A percentile compares a stretch with the other conserved stretches of the same genome.
These are phyloP conservation scores for Plodia interpunctella DNA, from an alignment of 1,140 invertebrate species.

Conservation along the genomic window DNA sequence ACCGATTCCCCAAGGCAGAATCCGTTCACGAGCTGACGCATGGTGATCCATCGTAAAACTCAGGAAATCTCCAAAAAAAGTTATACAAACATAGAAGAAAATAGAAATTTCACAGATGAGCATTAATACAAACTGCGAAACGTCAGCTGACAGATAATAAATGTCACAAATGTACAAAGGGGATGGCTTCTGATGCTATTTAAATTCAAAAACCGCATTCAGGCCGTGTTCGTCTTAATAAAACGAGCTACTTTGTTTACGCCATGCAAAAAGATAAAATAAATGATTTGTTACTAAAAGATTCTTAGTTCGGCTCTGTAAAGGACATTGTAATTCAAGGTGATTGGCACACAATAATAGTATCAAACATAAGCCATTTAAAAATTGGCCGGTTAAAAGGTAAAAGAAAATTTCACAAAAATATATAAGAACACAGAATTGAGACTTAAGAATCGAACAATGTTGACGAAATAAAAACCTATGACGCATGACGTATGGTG, in stretches of 20 bases:
- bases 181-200: constrained; percentile 33
- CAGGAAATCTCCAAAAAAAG: too few species aligned
- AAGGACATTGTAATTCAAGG: constrained; percentile 74
- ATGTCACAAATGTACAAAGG: neutral
- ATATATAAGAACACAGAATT: neutral
- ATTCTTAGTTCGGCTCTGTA: constrained; percentile 63
- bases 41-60: too few species aligned
- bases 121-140: neutral
- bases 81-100: too few species aligned
- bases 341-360: constrained; percentile 77
- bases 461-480: too few species aligned
- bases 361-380: constrained; percentile 74
- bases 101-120: neutral
- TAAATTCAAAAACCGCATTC: constrained; percentile 47
- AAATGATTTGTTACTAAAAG: constrained; percentile 67
- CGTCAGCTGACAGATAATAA: neutral
- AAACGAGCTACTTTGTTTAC: constrained; percentile 59
- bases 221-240: constrained; percentile 52
- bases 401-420: constrained; percentile 38
- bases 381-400: constrained; percentile 72
- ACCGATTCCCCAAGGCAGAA: too few species aligned
- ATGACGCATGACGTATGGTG: too few species aligned
- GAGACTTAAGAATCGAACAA: neutral
- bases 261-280: constrained; percentile 58
- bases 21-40: too few species aligned